A percentile compares a stretch with the other conserved stretches of the same genome.
These are phyloP conservation scores for Musca domestica DNA, from an alignment of 1,140 invertebrate genomes.

Conservation along the genomic window DNA sequence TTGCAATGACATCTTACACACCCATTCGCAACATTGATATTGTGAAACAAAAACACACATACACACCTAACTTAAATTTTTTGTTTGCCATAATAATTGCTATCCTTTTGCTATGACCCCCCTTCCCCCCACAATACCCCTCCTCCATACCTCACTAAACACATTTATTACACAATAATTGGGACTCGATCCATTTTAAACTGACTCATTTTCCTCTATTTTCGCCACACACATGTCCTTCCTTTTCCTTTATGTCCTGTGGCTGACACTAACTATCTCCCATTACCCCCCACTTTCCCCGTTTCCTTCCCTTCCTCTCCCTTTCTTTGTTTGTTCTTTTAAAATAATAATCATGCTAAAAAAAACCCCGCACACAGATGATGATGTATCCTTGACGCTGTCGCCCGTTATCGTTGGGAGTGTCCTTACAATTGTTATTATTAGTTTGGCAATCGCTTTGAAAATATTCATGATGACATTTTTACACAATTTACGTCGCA, in stretches of 20 bases:
- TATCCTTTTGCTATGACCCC: too few relatives aligned
- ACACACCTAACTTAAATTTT: background rate
- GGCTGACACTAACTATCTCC: background rate
- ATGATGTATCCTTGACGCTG: slow-evolving; percentile 47
- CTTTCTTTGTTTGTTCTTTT: background rate
- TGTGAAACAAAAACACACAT: background rate
- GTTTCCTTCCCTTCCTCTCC: background rate
- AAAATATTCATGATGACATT: slow-evolving; percentile 51
- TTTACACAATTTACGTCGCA: slow-evolving; percentile 48
- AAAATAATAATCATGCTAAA: background rate
- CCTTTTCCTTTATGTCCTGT: background rate
- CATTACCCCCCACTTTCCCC: background rate
- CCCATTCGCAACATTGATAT: background rate
- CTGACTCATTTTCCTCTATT: too few relatives aligned
- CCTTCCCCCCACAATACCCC: too few relatives aligned
- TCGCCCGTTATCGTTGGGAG: slow-evolving; percentile 52
- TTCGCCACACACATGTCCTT: too few relatives aligned
- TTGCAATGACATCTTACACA: background rate
- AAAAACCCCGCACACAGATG: slow-evolving; percentile 31
- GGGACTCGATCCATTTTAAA: too few relatives aligned
- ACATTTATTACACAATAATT: too few relatives aligned
- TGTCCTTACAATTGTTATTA: slow-evolving; percentile 52
- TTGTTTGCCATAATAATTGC: too few relatives aligned
- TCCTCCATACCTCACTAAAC: too few relatives aligned
- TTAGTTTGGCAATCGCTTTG: slow-evolving; percentile 50